Percentiles rank a stretch among this genome's conserved stretches.
These are phyloP conservation scores for Micromesistius poutassou DNA, from an alignment of 2,797 vertebrate species.

Conservation along the genomic window DNA sequence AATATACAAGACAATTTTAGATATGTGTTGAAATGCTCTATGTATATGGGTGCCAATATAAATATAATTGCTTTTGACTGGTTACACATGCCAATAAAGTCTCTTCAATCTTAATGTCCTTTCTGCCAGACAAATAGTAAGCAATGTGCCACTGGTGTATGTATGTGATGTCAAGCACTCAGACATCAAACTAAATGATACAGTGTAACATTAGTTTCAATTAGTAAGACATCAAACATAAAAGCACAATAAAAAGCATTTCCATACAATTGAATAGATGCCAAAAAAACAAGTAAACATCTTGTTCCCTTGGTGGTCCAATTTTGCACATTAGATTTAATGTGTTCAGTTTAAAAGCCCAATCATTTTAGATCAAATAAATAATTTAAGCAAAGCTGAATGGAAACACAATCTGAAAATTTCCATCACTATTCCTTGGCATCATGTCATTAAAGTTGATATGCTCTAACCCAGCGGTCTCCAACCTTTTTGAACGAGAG, in stretches of 20 bases:
- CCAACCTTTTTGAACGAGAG: too few relatives aligned
- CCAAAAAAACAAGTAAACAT: not conserved
- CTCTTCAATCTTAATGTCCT: not conserved
- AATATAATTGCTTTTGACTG: not conserved
- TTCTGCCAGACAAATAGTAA: not conserved
- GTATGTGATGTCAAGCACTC: not conserved
- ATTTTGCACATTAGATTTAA: not conserved
- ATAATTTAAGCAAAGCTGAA: not conserved
- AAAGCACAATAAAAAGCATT: not conserved
- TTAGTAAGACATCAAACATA: too few relatives aligned
- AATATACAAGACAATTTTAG: not conserved
- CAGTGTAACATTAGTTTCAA: not conserved
- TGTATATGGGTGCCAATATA: not conserved
- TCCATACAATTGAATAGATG: not conserved
- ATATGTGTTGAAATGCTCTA: not conserved
- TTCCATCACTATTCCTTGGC: not conserved
- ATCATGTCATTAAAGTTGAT: not conserved
- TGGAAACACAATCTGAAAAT: not conserved
- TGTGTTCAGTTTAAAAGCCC: not conserved
- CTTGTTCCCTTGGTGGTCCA: not conserved
- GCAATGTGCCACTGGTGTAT: not conserved
- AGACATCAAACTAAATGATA: not conserved
- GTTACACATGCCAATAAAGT: not conserved
- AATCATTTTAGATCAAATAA: not conserved
- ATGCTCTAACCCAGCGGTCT: conserved; percentile 10